These are phyloP conservation scores for Tricholauxania praeusta DNA, from an alignment of 2,888 invertebrate genomes.

Conservation along the genomic window DNA sequence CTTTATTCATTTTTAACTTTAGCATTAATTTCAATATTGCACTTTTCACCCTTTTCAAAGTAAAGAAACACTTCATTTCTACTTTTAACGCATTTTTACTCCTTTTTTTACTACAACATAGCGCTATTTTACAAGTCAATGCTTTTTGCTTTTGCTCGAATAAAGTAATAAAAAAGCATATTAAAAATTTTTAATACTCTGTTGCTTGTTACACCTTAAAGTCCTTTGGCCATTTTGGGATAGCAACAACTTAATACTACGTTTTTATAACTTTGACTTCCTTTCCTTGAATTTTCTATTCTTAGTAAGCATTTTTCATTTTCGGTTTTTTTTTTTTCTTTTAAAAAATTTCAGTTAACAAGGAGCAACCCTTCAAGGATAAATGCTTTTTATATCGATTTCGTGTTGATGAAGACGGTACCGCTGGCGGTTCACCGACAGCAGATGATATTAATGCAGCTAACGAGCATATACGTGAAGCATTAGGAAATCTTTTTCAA, in stretches of 20 bases:
- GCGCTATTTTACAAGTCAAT: too few relatives aligned
- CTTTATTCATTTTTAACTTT: too few relatives aligned
- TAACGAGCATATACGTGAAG: conserved; percentile 78
- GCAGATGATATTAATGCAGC: conserved; percentile 74
- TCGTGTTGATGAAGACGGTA: conserved; percentile 78
- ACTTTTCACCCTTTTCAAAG: too few relatives aligned
- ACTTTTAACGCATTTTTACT: background rate
- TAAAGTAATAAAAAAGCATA: too few relatives aligned
- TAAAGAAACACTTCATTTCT: background rate
- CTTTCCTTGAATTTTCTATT: background rate
- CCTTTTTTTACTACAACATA: too few relatives aligned
- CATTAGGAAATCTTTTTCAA: conserved; percentile 75
- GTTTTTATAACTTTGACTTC: background rate
- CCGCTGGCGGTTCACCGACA: conserved; percentile 71
- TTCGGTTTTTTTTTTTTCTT: conserved; percentile 30
- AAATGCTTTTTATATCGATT: conserved; percentile 86
- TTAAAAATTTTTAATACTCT: too few relatives aligned
- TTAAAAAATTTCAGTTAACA: conserved; percentile 71
- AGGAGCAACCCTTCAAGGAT: conserved; percentile 85
- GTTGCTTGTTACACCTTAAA: too few relatives aligned
- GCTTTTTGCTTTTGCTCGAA: too few relatives aligned
- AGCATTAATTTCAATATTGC: too few relatives aligned
- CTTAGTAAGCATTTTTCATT: background rate
- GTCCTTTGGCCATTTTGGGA: too few relatives aligned
- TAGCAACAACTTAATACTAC: background rate